These are phyloP conservation scores for Pristiophorus japonicus DNA, from an alignment of 2,113 vertebrate species.

Conservation along the genomic window DNA sequence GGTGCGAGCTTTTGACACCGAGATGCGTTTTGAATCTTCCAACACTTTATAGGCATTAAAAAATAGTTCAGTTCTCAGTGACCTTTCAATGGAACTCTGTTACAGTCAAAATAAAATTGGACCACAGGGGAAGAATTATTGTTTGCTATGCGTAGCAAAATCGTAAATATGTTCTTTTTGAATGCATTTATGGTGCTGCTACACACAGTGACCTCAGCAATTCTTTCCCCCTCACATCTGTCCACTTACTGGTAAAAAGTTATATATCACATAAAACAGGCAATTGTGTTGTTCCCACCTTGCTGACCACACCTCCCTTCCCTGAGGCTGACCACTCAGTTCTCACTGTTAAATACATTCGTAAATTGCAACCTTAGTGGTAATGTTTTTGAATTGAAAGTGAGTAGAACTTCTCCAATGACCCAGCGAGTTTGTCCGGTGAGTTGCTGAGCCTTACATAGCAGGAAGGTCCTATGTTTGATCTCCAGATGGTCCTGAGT, in stretches of 20 bases:
- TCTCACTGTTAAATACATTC: too few relatives aligned
- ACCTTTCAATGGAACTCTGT: background rate
- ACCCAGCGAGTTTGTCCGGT: background rate
- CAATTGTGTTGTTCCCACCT: background rate
- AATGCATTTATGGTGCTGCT: background rate
- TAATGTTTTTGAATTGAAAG: background rate
- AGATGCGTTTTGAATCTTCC: background rate
- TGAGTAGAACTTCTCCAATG: background rate
- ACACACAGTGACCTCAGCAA: background rate
- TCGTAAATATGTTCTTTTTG: background rate
- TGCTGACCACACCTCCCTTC: background rate
- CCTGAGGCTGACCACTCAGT: background rate
- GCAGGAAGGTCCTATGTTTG: background rate
- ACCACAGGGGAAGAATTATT: background rate
- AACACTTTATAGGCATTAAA: background rate
- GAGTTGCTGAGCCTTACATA: background rate
- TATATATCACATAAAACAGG: background rate
- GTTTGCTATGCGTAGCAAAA: background rate
- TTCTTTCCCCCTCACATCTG: background rate
- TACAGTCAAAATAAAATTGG: background rate
- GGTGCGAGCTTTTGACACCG: background rate
- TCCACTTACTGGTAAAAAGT: background rate
- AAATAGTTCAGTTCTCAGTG: background rate
- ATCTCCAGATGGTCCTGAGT: background rate
- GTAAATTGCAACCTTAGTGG: background rate